phyloP scores from a whole-genome alignment of 1,140 invertebrate genomes.

The Palaemon carinicauda region DNA sequence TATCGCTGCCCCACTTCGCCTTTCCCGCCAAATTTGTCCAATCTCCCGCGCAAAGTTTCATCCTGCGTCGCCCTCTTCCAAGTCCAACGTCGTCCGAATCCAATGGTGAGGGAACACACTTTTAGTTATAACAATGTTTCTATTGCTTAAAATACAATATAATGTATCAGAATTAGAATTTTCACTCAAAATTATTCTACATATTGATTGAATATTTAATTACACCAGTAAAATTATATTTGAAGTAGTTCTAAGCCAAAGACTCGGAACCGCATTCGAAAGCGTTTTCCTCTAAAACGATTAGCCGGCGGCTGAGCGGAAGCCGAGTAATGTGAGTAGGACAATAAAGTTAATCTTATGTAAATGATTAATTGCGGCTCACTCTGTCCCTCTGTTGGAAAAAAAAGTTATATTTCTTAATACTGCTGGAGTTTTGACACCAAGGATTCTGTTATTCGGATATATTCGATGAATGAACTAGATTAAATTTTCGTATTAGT shows the following conservation, averaged over 20 bases:
- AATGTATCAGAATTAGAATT: too few species aligned
- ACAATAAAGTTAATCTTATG: constrained; percentile 55
- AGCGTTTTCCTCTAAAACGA: constrained; percentile 38
- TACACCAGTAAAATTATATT: too few species aligned
- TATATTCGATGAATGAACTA: too few species aligned
- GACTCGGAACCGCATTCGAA: background rate
- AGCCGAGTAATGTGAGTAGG: constrained; percentile 50
- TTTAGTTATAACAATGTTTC: too few species aligned
- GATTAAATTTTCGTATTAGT: too few species aligned
- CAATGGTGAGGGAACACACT: background rate
- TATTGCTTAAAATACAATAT: too few species aligned
- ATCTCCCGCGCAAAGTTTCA: constrained; percentile 43
- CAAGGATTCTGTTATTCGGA: too few species aligned
- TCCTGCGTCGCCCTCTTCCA: constrained; percentile 15
- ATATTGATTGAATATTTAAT: too few species aligned
- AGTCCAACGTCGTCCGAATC: background rate
- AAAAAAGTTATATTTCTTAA: constrained; percentile 9
- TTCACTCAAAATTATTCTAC: too few species aligned
- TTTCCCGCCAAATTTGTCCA: constrained; percentile 50
- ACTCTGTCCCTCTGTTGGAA: constrained; percentile 10
- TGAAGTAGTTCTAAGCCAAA: background rate
- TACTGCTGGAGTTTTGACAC: background rate
- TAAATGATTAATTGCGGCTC: constrained; percentile 49
- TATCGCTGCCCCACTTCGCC: constrained; percentile 43
- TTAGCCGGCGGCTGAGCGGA: constrained; percentile 50